Conservation (phyloP, 2,888 invertebrate genomes). For the Beris morrisii region DNA sequence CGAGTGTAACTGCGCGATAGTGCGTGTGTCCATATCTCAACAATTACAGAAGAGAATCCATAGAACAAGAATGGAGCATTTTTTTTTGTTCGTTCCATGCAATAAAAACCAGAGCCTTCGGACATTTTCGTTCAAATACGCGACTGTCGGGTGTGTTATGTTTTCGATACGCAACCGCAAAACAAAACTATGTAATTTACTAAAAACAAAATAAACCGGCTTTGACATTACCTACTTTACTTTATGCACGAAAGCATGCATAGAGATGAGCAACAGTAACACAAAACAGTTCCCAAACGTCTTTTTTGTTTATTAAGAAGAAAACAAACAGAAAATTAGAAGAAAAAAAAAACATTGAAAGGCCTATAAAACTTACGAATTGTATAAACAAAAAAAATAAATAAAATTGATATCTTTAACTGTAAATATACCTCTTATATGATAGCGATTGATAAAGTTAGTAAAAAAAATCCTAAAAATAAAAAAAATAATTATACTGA, state of each 20-base stretch:
- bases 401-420: slow-evolving; percentile 32
- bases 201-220: slow-evolving; percentile 17
- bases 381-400: slow-evolving; percentile 27
- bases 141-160: slow-evolving; percentile 23
- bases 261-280: neutral
- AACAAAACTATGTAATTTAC: slow-evolving; percentile 11
- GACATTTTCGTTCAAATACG: neutral
- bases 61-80: too few relatives aligned
- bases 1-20: too few relatives aligned
- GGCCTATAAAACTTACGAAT: slow-evolving; percentile 39
- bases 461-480: neutral
- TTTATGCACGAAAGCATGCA: neutral
- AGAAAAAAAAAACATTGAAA: slow-evolving; percentile 25
- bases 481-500: neutral
- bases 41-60: too few relatives aligned
- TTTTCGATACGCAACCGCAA: slow-evolving; percentile 26
- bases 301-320: slow-evolving; percentile 7
- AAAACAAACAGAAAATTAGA: slow-evolving; percentile 5
- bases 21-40: too few relatives aligned
- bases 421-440: slow-evolving; percentile 32
- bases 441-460: slow-evolving; percentile 5
- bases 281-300: neutral
- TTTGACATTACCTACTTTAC: slow-evolving; percentile 18
- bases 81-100: too few relatives aligned
- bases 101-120: too few relatives aligned